Percentiles rank a stretch among this genome's conserved stretches.
These are phyloP conservation scores for Piscicola geometra DNA, from an alignment of 2,888 invertebrate species.

Conservation along the genomic window DNA sequence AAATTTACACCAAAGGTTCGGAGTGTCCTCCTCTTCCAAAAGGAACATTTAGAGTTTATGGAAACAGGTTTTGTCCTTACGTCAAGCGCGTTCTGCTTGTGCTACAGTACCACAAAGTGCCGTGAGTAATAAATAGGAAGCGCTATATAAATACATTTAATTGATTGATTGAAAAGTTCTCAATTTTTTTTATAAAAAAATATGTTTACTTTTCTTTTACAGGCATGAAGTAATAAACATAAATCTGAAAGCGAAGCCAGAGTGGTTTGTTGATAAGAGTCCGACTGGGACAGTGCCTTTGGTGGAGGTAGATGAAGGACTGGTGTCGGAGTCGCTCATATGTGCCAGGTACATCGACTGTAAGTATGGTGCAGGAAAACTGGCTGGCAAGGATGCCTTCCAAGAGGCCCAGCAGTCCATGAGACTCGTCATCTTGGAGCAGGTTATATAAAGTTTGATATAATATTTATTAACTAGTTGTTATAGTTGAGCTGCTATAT, in stretches of 20 bases:
- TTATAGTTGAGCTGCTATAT: not conserved
- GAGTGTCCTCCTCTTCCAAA: not conserved
- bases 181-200: too few species aligned
- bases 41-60: not conserved
- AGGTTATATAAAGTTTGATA: too few species aligned
- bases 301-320: conserved; percentile 57
- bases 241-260: conserved; percentile 54
- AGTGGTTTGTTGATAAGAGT: conserved; percentile 31
- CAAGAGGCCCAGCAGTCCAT: not conserved
- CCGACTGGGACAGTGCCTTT: conserved; percentile 57
- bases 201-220: not conserved
- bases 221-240: conserved; percentile 59
- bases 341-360: conserved; percentile 58
- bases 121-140: not conserved
- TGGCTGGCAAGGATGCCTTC: not conserved
- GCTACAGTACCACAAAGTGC: not conserved
- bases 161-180: too few species aligned
- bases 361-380: not conserved
- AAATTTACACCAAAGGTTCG: not conserved
- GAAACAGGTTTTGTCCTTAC: not conserved
- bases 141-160: too few species aligned
- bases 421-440: not conserved
- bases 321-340: conserved; percentile 61
- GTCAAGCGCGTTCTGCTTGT: conserved; percentile 8
- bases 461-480: not conserved